Base-by-base conservation (phyloP, 2,113 vertebrate species). In the Reinhardtius hippoglossoides region DNA sequence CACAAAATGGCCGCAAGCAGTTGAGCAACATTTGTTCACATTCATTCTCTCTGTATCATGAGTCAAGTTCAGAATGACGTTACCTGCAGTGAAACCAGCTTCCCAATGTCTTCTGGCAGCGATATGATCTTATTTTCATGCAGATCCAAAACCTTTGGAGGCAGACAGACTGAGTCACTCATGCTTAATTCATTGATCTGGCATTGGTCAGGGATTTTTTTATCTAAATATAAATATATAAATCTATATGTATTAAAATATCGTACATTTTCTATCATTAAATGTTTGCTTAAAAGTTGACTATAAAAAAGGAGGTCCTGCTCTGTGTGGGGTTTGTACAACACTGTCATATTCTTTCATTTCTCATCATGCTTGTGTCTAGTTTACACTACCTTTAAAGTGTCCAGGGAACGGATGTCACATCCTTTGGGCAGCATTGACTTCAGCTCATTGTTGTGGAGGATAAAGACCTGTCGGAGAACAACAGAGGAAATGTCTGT, bases 141-240 rank as follows among this genome's bases (percentile, higher is more conserved):
- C 52, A 99, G 93, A 84, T 99, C 98, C 69, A 99, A 92, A 81
- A 99, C 96, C 98, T 99, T 89, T 1, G 18, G 21, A 24, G 80
- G 26, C 50, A 66, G 20, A 65, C 9, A 58, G 15, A 48, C 9
- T 24, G 31, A 72, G 48, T 69, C 15, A 23, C 26, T 52, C 18
- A 68, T 1, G 23, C 16, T 61, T 2, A 68, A 6, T 31, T 35
- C 3, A 40, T 7, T 18, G 65, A 72, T 48, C 1, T 60, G 1
- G 37, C 1, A n/a, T 42, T 13, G 4, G 10, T 69, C 40, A 64
- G 21, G 54, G 9, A 55, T 50, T 10, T 8, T 20, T 50, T 20
- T n/a, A 50, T 14, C 44, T 8, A 31, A 31, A 8, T 31, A 31
- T 31, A 31, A 31, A 31, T 31, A 6, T 31, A 31, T 31, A 31